A percentile compares a stretch with the other conserved stretches of the same genome.
Conservation (phyloP, 1,140 invertebrate genomes). For the Saxidomus purpurata region DNA sequence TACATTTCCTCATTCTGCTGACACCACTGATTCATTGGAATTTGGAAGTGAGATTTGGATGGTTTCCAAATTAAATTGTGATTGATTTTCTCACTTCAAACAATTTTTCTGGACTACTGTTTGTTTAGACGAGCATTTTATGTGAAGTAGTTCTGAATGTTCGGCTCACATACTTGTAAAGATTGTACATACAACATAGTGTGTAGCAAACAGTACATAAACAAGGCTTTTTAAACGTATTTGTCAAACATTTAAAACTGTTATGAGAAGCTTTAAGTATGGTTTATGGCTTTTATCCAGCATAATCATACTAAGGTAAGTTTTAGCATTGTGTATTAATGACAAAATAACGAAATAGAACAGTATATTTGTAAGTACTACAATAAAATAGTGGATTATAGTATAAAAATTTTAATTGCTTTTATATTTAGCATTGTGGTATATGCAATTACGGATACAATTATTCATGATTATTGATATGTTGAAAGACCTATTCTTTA, state of each 20-base stretch:
- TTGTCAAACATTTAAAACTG: background rate
- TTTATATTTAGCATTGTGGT: no score
- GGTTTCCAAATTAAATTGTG: slow-evolving; percentile 19
- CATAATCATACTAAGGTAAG: background rate
- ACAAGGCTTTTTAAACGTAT: background rate
- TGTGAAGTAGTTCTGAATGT: background rate
- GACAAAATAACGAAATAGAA: background rate
- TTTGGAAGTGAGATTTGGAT: background rate
- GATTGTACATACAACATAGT: background rate
- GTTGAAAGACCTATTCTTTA: no score
- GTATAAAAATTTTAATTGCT: no score
- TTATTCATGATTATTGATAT: no score
- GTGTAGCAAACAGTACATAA: background rate
- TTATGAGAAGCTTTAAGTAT: background rate
- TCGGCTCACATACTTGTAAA: background rate
- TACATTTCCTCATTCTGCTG: no score
- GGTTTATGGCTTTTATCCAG: background rate
- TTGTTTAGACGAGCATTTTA: slow-evolving; percentile 8
- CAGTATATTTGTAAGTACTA: background rate
- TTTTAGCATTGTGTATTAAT: background rate
- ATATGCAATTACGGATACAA: no score
- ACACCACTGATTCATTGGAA: background rate
- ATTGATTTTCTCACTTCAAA: slow-evolving; percentile 10
- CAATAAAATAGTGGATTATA: no score
- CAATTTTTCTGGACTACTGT: background rate